Conservation (phyloP, 2,797 vertebrate genomes). For the Rhabdophis nuchalis region DNA sequence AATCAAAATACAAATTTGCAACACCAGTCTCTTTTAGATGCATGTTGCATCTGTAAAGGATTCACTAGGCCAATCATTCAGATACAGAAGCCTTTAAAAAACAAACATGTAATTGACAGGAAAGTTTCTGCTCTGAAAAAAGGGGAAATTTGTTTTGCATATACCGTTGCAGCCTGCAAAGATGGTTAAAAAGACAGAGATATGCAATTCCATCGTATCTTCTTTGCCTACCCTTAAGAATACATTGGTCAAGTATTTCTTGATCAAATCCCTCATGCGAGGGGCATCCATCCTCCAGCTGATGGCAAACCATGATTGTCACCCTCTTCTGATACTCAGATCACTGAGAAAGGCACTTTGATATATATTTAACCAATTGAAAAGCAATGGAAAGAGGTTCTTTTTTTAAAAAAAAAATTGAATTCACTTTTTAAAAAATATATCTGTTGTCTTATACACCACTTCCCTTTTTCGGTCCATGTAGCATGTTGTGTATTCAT, state of each 20-base stretch:
- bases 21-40: not conserved
- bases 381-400: not conserved
- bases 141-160: not conserved
- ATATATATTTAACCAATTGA: not conserved
- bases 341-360: not conserved
- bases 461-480: not conserved
- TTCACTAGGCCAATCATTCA: not conserved
- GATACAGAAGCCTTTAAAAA: not conserved
- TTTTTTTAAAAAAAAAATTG: not conserved
- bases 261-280: not conserved
- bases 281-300: not conserved
- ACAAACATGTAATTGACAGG: not conserved
- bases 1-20: not conserved
- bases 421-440: not conserved
- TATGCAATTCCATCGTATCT: not conserved
- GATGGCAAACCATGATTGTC: not conserved
- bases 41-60: not conserved
- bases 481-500: not conserved
- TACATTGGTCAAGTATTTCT: not conserved
- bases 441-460: not conserved
- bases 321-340: not conserved
- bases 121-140: not conserved
- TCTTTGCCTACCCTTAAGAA: not conserved
- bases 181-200: not conserved
- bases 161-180: not conserved